These are phyloP conservation scores for Microplitis demolitor DNA, from an alignment of 1,140 invertebrate genomes.

Conservation along the genomic window DNA sequence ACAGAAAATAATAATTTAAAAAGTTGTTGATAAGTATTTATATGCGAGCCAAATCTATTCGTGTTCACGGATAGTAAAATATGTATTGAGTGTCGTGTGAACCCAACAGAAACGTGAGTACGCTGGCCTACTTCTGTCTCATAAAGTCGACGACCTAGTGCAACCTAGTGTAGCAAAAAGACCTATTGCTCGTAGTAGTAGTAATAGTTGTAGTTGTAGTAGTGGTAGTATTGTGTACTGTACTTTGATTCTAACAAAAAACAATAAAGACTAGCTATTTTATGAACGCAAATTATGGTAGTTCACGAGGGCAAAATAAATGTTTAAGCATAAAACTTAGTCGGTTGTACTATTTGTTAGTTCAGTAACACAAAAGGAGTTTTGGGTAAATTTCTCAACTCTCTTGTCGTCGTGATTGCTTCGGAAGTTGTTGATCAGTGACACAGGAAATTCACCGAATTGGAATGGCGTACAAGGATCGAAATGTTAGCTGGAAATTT, in stretches of 20 bases:
- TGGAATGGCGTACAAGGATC: background rate
- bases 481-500: background rate
- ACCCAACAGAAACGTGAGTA: conserved; percentile 3
- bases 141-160: background rate
- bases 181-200: background rate
- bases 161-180: background rate
- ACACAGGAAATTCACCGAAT: background rate
- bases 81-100: background rate
- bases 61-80: background rate
- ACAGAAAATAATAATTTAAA: too few relatives aligned
- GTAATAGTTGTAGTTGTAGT: too few relatives aligned
- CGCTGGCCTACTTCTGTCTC: conserved; percentile 9
- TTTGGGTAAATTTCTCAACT: too few relatives aligned
- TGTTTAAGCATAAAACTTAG: too few relatives aligned
- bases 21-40: too few relatives aligned
- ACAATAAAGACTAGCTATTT: too few relatives aligned
- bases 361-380: too few relatives aligned
- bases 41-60: background rate
- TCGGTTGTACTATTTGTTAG: too few relatives aligned
- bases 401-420: background rate
- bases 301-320: too few relatives aligned
- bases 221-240: too few relatives aligned
- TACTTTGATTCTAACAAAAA: too few relatives aligned
- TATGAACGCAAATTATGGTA: too few relatives aligned
- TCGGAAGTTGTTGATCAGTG: conserved; percentile 1